phyloP scores from a whole-genome alignment of 35 echinoderm and acorn worm genomes.

The Heliocidaris tuberculata region DNA sequence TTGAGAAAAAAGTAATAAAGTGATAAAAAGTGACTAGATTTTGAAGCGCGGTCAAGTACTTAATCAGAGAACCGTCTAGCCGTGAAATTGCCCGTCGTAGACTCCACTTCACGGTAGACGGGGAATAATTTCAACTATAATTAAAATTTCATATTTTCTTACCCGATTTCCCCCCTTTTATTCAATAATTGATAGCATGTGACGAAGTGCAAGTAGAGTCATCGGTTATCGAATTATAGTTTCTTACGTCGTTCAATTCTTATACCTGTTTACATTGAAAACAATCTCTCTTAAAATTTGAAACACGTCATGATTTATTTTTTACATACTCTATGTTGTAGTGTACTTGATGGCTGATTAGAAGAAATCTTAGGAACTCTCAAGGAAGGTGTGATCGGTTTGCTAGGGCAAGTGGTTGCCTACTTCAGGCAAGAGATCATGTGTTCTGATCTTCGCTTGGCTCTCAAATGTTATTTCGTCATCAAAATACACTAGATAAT shows the following conservation, averaged over 20 bases:
- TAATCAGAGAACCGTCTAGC: neutral
- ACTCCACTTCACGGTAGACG: neutral
- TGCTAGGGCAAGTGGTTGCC: no score
- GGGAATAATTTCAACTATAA: neutral
- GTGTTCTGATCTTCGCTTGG: no score
- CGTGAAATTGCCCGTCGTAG: constrained; percentile 7
- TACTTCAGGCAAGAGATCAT: no score
- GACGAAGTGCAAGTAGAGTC: neutral
- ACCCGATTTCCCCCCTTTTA: neutral
- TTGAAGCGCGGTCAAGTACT: constrained; percentile 7
- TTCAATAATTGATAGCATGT: neutral
- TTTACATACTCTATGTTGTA: no score
- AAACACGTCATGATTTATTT: no score
- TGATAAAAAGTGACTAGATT: neutral
- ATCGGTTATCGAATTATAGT: neutral
- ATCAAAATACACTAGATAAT: no score
- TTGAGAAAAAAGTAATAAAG: neutral
- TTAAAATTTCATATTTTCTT: constrained; percentile 7
- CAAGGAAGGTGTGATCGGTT: no score
- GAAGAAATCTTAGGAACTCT: no score
- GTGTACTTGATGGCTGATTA: no score
- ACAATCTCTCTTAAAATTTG: neutral
- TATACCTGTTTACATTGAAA: neutral
- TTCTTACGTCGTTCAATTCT: neutral
- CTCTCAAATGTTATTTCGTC: no score